phyloP scores from a whole-genome alignment of 2,113 vertebrate genomes.

The Potamarius usumacintae region DNA sequence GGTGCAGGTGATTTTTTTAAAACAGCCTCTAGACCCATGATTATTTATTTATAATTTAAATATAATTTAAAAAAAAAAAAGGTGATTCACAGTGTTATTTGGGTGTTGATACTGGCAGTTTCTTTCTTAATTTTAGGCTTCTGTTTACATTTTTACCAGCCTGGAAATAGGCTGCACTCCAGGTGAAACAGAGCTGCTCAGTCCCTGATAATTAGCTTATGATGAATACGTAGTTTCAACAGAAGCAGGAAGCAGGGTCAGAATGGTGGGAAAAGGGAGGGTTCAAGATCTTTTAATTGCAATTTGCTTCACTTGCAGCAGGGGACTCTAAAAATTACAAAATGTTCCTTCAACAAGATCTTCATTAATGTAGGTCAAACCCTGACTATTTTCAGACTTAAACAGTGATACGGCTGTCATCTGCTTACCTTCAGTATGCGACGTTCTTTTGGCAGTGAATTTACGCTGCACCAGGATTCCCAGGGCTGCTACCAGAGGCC shows the following conservation, averaged over 20 bases:
- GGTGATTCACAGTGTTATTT: not conserved
- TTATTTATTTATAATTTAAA: not conserved
- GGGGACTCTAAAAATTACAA: not conserved
- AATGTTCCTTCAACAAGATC: not conserved
- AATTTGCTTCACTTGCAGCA: not conserved
- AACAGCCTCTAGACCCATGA: not conserved
- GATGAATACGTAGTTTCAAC: not conserved
- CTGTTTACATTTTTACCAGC: not conserved
- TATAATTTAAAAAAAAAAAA: not conserved
- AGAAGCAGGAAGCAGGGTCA: not conserved
- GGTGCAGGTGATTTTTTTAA: not conserved
- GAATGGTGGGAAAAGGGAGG: not conserved
- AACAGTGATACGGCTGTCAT: not conserved
- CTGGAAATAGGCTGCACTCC: not conserved
- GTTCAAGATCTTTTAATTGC: not conserved
- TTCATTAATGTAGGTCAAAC: not conserved
- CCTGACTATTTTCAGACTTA: not conserved
- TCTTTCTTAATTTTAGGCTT: not conserved
- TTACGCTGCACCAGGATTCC: slow-evolving; percentile 81
- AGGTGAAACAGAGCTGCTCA: not conserved
- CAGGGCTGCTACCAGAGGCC: slow-evolving; percentile 72
- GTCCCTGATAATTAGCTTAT: not conserved
- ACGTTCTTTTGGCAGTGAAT: slow-evolving; percentile 73
- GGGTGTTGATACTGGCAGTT: not conserved
- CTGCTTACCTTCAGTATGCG: slow-evolving; percentile 73